Percentiles rank a stretch among this genome's conserved stretches.
phyloP scores from a whole-genome alignment of 2,797 vertebrate species.

The Choloepus didactylus region DNA sequence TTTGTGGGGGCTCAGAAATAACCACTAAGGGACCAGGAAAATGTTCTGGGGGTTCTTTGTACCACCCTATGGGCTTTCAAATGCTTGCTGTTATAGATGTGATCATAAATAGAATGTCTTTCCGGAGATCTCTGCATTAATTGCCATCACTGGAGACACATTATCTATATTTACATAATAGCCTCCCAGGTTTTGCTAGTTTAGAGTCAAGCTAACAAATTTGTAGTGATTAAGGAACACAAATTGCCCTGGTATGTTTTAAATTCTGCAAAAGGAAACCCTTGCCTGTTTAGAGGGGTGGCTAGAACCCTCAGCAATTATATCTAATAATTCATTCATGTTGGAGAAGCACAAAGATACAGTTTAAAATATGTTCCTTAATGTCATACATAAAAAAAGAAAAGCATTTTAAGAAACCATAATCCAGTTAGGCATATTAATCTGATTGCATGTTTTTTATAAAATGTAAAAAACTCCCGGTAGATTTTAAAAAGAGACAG shows the following conservation, averaged over 20 bases:
- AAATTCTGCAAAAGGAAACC: slow-evolving; percentile 68
- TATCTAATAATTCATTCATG: slow-evolving; percentile 62
- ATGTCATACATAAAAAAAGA: slow-evolving; percentile 2
- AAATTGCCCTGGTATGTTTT: slow-evolving; percentile 66
- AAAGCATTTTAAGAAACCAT: not conserved
- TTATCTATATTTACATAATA: slow-evolving; percentile 72
- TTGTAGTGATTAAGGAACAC: slow-evolving; percentile 73
- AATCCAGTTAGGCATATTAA: not conserved
- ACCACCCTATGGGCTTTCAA: not conserved
- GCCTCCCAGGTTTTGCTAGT: slow-evolving; percentile 59
- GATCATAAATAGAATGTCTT: not conserved
- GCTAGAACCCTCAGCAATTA: slow-evolving; percentile 63
- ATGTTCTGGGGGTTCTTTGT: not conserved
- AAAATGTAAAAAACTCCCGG: slow-evolving; percentile 20
- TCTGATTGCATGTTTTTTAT: not conserved
- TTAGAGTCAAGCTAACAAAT: slow-evolving; percentile 70
- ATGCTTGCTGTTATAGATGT: fast-evolving
- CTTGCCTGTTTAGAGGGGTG: slow-evolving; percentile 51
- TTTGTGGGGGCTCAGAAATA: not conserved
- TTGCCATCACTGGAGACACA: slow-evolving; percentile 9
- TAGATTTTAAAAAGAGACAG: not conserved
- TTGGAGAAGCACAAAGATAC: not conserved
- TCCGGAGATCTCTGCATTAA: slow-evolving; percentile 37
- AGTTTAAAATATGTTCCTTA: not conserved
- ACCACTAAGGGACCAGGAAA: not conserved